Base-by-base conservation (phyloP, 2,797 vertebrate species). In the Cryptoblepharus egeriae region DNA sequence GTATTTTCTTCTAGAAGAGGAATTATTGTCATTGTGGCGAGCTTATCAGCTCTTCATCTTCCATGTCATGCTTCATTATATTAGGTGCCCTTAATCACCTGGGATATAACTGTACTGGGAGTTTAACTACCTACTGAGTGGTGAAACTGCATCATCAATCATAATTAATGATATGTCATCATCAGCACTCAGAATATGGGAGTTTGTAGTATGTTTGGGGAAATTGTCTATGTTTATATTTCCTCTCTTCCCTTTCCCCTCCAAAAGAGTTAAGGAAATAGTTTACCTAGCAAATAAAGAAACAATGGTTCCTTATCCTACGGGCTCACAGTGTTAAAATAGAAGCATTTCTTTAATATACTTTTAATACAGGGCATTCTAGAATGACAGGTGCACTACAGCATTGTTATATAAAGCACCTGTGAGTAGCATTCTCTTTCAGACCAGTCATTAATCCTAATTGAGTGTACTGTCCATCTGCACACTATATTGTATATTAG, bases 21-120 rank as follows among this genome's bases (percentile, higher is more conserved):
- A 69, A 6, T 39, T 45, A 37, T 58, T 58, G 79, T 1, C 32
- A 5, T 42, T 20, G 22, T 42, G 58, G 12, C 55, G 77, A 20
- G 71, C 61, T 60, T 75, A 8, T 67, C 79, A 68, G 73, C 39
- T 73, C n/a, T 88, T 79, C 69, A 26, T 61, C 52, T 69, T 12
- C 61, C 28, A n/a, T 58, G 28, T 18, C 52, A 39, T 30, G 57
- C 37, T 61, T 68, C 45, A 49, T 49, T 49, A 49, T 69, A 24
- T 68, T 75, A 24, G 13, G 57, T 67, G 61, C 22, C 60, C 12
- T 55, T 88, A 32, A 57, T 80, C 55, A 82, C 42, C 1, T 78
- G 11, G 30, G 32, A 60, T 77, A 75, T 73, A 39, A n/a, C 16
- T 80, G 55, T 83, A 42, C 26, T 84, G 58, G 2, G 85, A 76